phyloP scores from a whole-genome alignment of 2,797 vertebrate species.

The Peromyscus aztecus region DNA sequence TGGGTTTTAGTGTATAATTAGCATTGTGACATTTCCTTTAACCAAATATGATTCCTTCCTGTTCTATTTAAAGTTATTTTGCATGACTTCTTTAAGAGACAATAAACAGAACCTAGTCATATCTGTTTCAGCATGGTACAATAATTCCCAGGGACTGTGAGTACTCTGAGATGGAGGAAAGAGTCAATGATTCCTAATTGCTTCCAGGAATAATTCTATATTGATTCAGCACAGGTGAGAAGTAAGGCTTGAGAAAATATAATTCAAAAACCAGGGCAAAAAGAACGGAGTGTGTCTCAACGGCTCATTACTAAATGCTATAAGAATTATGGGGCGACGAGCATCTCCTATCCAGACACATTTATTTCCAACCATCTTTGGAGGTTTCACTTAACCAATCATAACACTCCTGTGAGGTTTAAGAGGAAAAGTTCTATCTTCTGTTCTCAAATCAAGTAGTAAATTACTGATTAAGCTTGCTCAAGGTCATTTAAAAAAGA shows the following conservation, averaged over 20 bases:
- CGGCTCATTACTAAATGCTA: conserved; percentile 64
- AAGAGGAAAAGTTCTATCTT: conserved; percentile 20
- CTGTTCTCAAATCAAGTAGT: conserved; percentile 58
- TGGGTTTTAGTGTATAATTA: conserved; percentile 65
- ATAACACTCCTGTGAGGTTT: conserved; percentile 49
- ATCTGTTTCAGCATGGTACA: conserved; percentile 61
- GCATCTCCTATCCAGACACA: conserved; percentile 34
- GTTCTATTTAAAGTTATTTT: conserved; percentile 73
- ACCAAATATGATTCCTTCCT: conserved; percentile 72
- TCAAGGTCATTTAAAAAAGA: conserved; percentile 60
- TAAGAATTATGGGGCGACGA: conserved; percentile 61
- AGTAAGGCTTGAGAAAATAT: conserved; percentile 66
- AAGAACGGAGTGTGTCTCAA: conserved; percentile 52
- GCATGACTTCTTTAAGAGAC: conserved; percentile 68
- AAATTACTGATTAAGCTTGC: conserved; percentile 26
- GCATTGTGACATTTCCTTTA: conserved; percentile 70
- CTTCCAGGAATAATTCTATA: conserved; percentile 75
- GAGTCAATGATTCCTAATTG: conserved; percentile 63
- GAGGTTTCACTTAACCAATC: conserved; percentile 58
- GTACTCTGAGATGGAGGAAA: background rate
- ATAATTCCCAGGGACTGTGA: conserved; percentile 60
- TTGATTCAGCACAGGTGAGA: conserved; percentile 75
- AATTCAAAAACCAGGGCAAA: conserved; percentile 60
- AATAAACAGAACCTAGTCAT: conserved; percentile 67
- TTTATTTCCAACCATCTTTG: conserved; percentile 60